Base-by-base conservation (phyloP, 2,888 invertebrate species). In the Gisinianus flammeolus region DNA sequence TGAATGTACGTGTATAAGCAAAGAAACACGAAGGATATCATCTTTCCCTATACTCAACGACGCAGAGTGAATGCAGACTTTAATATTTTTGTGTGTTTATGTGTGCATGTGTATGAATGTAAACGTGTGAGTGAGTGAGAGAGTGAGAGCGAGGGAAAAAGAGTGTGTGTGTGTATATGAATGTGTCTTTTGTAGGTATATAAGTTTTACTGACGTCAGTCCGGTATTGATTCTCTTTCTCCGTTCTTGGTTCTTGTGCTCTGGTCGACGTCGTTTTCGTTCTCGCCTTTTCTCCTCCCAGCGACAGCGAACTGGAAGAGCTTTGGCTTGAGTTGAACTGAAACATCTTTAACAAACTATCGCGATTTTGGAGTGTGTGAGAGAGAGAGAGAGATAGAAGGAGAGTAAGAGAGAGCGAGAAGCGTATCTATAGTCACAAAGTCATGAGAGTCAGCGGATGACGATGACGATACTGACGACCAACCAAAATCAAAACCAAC, bases 141-240 rank as follows among this genome's bases (percentile, higher is more conserved):
- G 35, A 35, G 35, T 8, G 12, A 35, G 35, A 35, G 35, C 35
- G 35, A 35, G 35, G 12, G 35, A 35, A 12, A 35, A 12, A 35
- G 6, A 44, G 44, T 16, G 19, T 1, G 44, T 6, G 44, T 44
- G 44, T 44, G 44, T 44, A 6, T 44, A 44, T 44, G 44, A 4
- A 6, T 44, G 2, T 44, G 44, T 66, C 44, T 77, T 78, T 74
- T 76, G 82, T 44, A 76, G 30, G 26, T 76, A 26, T 28, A 22
- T 62, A 28, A 44, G 44, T 44, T 44, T 68, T 80, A 75, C 80
- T 83, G 83, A 83, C 83, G 83, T 83, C 83, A 83, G 79, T 79
- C 76, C 76, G 69, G 72, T 83, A 83, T 83, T 81, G 83, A 83
- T 83, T 81, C 80, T 76, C 69, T 44, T 77, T 77, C 77, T 56